A percentile compares a stretch with the other conserved stretches of the same genome.
These are phyloP conservation scores for Malacosoma neustria DNA, from an alignment of 2,888 invertebrate species.

Conservation along the genomic window DNA sequence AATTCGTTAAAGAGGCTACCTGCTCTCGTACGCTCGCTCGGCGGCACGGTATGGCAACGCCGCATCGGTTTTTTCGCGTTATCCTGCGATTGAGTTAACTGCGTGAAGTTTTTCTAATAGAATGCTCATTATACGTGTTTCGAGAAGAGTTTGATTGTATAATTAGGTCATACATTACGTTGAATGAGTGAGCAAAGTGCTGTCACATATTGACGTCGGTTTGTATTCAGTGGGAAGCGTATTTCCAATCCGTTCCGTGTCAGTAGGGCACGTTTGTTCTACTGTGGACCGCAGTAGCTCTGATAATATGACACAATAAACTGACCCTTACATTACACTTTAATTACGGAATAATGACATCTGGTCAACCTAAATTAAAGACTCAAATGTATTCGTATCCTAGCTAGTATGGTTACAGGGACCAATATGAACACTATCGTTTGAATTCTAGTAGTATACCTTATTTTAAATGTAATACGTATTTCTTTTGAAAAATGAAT, in stretches of 20 bases:
- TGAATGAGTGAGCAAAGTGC: conserved; percentile 30
- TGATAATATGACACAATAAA: no score
- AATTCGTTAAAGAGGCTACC: conserved; percentile 58
- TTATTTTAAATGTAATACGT: no score
- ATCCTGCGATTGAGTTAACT: conserved; percentile 52
- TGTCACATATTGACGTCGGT: conserved; percentile 31
- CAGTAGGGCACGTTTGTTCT: conserved; percentile 52
- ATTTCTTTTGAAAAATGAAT: no score
- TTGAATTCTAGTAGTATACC: no score
- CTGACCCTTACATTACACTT: no score
- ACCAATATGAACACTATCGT: no score
- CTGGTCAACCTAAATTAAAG: no score
- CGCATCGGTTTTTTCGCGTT: conserved; percentile 63
- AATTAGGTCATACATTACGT: conserved; percentile 33
- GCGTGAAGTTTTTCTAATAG: conserved; percentile 40
- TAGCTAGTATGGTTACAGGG: no score
- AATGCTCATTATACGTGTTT: conserved; percentile 37
- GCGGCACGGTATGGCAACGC: conserved; percentile 71
- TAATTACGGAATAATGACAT: no score
- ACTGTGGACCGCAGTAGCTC: conserved; percentile 29
- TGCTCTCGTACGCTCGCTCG: conserved; percentile 56
- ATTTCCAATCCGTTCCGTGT: conserved; percentile 59
- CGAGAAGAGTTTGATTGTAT: conserved; percentile 38
- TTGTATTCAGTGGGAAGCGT: conserved; percentile 37
- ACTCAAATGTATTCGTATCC: no score